phyloP scores from a whole-genome alignment of 1,140 invertebrate species.

The Drosophila bocqueti region DNA sequence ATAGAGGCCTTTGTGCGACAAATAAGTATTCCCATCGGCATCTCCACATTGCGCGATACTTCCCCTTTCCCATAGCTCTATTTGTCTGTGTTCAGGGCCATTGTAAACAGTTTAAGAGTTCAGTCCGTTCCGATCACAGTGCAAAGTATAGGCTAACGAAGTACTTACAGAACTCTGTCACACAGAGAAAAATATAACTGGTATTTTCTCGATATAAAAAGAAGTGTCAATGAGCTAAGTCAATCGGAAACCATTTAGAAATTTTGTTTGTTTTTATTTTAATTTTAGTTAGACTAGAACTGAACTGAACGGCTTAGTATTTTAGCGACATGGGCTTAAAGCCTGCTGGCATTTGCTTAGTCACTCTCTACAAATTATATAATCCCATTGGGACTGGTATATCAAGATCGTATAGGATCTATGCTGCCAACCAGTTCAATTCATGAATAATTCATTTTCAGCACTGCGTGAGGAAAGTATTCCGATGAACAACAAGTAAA shows the following conservation, averaged over 20 bases:
- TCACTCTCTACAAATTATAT: slow-evolving; percentile 1
- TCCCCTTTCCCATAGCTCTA: slow-evolving; percentile 52
- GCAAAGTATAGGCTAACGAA: slow-evolving; percentile 44
- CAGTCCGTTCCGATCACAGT: slow-evolving; percentile 38
- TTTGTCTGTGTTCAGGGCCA: slow-evolving; percentile 60
- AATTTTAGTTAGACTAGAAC: neutral
- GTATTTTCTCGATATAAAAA: neutral
- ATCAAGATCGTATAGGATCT: slow-evolving; percentile 15
- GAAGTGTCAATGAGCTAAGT: neutral
- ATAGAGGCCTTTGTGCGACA: slow-evolving; percentile 45
- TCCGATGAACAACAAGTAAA: slow-evolving; percentile 8
- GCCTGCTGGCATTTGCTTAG: neutral
- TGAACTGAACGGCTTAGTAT: neutral
- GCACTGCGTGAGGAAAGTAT: slow-evolving; percentile 17
- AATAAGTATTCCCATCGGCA: slow-evolving; percentile 34
- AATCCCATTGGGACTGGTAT: slow-evolving; percentile 13
- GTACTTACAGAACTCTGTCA: slow-evolving; percentile 8
- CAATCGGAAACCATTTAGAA: too few species aligned
- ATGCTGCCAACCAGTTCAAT: slow-evolving; percentile 17
- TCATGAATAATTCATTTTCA: slow-evolving; percentile 23
- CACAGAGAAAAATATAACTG: slow-evolving; percentile 8
- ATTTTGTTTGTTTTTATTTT: too few species aligned
- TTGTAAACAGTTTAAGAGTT: slow-evolving; percentile 73
- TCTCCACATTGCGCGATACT: slow-evolving; percentile 32
- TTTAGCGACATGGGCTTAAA: neutral